Evolutionary conservation across 1,140 invertebrate genomes (phyloP).

Genomic region (Drosophila prosaltans): DNA sequence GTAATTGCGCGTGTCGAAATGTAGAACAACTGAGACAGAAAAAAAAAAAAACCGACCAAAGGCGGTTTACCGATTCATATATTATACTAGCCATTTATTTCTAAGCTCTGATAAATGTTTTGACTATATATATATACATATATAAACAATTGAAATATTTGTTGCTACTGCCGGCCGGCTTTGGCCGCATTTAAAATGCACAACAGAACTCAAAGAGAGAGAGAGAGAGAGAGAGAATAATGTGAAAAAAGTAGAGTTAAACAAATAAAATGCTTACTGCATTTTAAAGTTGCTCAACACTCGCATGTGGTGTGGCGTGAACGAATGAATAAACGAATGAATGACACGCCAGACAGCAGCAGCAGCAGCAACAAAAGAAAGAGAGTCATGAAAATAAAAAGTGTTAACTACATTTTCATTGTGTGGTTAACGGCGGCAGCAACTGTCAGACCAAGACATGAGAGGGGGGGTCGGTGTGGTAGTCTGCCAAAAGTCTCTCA

Average conservation of each 20-base stretch:
- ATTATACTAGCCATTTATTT: constrained; percentile 37
- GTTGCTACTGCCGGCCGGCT: constrained; percentile 45
- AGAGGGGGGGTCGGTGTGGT: too few species aligned
- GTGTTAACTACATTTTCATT: constrained; percentile 66
- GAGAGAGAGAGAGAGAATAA: constrained; percentile 6
- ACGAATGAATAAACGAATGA: constrained; percentile 48
- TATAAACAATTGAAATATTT: constrained; percentile 48
- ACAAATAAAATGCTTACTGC: constrained; percentile 37
- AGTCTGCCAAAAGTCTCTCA: constrained; percentile 35
- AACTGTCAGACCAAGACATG: constrained; percentile 49
- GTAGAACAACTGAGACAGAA: constrained; percentile 29
- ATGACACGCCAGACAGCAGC: constrained; percentile 25
- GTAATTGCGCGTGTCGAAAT: constrained; percentile 71
- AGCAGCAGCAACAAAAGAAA: constrained; percentile 14
- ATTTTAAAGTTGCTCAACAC: constrained; percentile 49
- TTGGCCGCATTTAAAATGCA: constrained; percentile 44
- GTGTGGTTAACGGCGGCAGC: constrained; percentile 53
- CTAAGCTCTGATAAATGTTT: constrained; percentile 54
- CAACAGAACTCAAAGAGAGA: constrained; percentile 19
- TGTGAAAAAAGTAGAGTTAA: background rate
- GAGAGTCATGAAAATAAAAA: constrained; percentile 41
- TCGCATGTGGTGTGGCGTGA: constrained; percentile 28
- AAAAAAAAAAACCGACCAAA: constrained; percentile 15
- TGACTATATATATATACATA: background rate
- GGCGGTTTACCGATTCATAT: background rate